Evolutionary conservation across 1,140 invertebrate species (phyloP).

Genomic region (Halesus radiatus): DNA sequence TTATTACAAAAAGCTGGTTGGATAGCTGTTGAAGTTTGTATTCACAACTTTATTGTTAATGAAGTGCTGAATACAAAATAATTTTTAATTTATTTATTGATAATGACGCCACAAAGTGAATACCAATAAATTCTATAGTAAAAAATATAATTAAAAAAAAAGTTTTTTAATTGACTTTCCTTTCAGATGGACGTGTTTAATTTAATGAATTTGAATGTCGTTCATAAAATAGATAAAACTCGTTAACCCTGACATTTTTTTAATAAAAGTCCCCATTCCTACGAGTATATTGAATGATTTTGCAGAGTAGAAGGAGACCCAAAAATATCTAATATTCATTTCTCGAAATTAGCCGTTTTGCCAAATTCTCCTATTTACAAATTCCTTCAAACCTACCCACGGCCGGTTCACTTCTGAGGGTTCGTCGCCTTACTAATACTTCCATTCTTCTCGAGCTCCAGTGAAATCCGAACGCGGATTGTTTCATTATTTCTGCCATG

Average conservation of each 20-base stretch:
- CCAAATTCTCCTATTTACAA: neutral
- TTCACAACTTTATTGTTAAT: no score
- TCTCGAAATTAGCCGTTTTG: neutral
- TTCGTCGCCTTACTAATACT: no score
- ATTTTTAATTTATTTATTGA: no score
- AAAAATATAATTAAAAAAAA: neutral
- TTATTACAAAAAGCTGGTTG: no score
- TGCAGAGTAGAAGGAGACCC: neutral
- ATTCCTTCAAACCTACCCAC: neutral
- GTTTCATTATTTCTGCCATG: slow-evolving; percentile 19
- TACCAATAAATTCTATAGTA: no score
- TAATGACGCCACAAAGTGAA: no score
- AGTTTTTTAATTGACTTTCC: neutral
- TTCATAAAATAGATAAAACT: neutral
- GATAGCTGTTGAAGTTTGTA: no score
- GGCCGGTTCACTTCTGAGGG: neutral
- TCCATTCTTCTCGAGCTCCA: no score
- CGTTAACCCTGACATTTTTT: neutral
- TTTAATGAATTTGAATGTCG: neutral
- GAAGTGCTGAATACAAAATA: no score
- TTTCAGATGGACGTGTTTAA: neutral
- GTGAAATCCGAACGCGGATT: neutral
- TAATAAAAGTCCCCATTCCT: neutral
- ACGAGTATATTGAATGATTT: neutral
- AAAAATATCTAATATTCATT: neutral